Conservation (phyloP, 92 coral and sea anemone species). For the Pocillopora meandrina region DNA sequence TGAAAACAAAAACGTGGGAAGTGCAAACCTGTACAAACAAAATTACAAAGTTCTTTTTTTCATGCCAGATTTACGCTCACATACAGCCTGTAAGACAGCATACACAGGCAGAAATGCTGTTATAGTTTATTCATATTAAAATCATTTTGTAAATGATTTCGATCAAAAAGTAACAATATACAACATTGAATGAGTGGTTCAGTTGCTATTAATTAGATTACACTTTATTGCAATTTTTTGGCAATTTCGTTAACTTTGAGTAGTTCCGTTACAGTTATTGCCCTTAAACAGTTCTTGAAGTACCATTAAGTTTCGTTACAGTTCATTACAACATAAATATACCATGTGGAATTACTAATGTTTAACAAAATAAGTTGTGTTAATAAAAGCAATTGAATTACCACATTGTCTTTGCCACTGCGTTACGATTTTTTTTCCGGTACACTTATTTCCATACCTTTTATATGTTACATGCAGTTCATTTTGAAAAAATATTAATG, state of each 20-base stretch:
- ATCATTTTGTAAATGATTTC: neutral
- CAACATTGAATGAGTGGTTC: conserved; percentile 1
- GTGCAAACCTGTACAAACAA: conserved; percentile 1
- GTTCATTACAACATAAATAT: no score
- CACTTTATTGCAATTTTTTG: neutral
- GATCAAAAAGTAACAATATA: neutral
- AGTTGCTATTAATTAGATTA: neutral
- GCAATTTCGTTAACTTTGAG: neutral
- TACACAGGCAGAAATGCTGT: conserved; percentile 2
- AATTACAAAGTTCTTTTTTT: neutral
- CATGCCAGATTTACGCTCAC: neutral
- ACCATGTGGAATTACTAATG: no score
- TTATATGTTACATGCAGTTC: no score
- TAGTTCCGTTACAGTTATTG: neutral
- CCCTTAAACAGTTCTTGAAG: neutral
- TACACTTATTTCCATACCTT: no score
- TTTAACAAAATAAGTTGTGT: no score
- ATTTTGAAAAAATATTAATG: no score
- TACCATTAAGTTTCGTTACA: neutral
- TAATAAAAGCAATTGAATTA: no score
- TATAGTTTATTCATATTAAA: neutral
- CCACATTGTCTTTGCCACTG: no score
- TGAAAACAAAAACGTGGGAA: conserved; percentile 1
- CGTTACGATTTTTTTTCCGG: no score
- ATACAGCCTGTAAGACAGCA: neutral